Conservation (phyloP, 2,888 invertebrate genomes). For the Cordilura impudica region DNA sequence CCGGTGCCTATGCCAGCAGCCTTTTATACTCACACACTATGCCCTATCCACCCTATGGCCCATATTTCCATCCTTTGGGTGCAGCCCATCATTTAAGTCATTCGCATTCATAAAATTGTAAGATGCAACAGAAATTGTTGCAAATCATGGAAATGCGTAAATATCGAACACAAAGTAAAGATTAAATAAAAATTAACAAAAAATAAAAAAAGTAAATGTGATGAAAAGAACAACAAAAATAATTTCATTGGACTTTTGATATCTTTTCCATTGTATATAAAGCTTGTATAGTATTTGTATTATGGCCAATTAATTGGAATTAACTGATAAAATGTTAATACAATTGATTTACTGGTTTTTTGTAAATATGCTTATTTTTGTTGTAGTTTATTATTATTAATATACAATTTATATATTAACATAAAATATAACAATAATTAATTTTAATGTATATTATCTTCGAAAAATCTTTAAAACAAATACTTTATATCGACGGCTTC, state of each 20-base stretch:
- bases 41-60: conserved; percentile 83
- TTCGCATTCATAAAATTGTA: conserved; percentile 80
- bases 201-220: conserved; percentile 37
- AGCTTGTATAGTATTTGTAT: conserved; percentile 9
- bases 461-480: background rate
- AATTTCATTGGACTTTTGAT: conserved; percentile 44
- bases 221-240: conserved; percentile 40
- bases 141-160: conserved; percentile 74
- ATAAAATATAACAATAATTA: conserved; percentile 40
- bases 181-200: conserved; percentile 13
- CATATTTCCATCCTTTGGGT: conserved; percentile 84
- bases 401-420: too few species aligned
- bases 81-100: conserved; percentile 83
- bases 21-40: conserved; percentile 83
- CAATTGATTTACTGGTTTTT: background rate
- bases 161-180: conserved; percentile 54
- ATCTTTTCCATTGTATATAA: conserved; percentile 3
- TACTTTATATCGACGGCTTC: too few species aligned
- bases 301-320: conserved; percentile 15
- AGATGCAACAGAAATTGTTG: conserved; percentile 76
- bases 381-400: conserved; percentile 30
- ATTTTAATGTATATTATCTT: conserved; percentile 17
- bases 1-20: conserved; percentile 81
- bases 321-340: background rate
- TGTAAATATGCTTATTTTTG: conserved; percentile 46